These are phyloP conservation scores for Suncus etruscus DNA, from an alignment of 2,113 vertebrate genomes.

Conservation along the genomic window DNA sequence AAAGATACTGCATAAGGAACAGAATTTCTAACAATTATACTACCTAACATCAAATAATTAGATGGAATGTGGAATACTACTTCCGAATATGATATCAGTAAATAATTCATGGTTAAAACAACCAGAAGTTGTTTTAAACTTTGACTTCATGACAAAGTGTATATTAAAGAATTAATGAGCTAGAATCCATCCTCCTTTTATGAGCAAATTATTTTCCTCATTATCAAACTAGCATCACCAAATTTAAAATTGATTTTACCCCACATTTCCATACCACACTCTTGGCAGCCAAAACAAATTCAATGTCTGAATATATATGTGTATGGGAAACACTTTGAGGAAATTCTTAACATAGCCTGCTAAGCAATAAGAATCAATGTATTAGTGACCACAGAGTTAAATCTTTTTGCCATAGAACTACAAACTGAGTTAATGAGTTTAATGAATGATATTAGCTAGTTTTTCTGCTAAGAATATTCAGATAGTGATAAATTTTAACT, in stretches of 20 bases:
- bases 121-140: background rate
- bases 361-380: background rate
- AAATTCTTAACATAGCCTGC: background rate
- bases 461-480: conserved; percentile 29
- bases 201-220: background rate
- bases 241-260: conserved; percentile 27
- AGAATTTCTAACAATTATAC: conserved; percentile 63
- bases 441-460: conserved; percentile 48
- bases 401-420: conserved; percentile 29
- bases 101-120: conserved; percentile 13
- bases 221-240: conserved; percentile 28
- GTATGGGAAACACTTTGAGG: conserved; percentile 32
- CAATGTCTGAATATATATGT: background rate
- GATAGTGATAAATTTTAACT: conserved; percentile 24
- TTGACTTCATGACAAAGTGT: background rate
- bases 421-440: conserved; percentile 50
- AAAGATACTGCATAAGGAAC: conserved; percentile 18
- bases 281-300: background rate
- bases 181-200: background rate
- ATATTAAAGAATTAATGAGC: background rate
- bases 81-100: background rate
- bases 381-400: background rate
- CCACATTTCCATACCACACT: conserved; percentile 10
- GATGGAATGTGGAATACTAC: background rate
- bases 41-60: conserved; percentile 69